Conservation (phyloP, 1,140 invertebrate genomes). For the Leptinotarsa defecta region DNA sequence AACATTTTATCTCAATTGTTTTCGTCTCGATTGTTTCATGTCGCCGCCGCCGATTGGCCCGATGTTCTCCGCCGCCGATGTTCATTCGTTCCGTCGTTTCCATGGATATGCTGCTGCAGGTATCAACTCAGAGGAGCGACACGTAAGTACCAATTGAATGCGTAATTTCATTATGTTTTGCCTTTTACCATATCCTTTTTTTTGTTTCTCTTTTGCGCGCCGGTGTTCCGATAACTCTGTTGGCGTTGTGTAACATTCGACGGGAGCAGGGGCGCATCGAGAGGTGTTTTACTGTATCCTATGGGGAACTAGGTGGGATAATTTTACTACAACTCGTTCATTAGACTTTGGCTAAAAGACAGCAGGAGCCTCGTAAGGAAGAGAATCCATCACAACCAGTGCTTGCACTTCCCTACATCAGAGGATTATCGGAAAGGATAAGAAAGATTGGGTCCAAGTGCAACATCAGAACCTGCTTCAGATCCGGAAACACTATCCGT, state of each 20-base stretch:
- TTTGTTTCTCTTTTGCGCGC: slow-evolving; percentile 16
- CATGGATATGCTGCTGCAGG: slow-evolving; percentile 49
- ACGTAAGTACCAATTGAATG: slow-evolving; percentile 52
- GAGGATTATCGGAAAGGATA: no score
- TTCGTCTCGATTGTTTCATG: slow-evolving; percentile 53
- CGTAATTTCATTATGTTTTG: slow-evolving; percentile 44
- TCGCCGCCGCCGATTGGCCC: slow-evolving; percentile 45
- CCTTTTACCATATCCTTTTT: slow-evolving; percentile 24
- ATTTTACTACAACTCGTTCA: no score
- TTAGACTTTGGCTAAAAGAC: no score
- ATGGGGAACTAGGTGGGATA: no score
- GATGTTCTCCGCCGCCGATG: slow-evolving; percentile 18
- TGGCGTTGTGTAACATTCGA: neutral
- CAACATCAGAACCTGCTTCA: no score
- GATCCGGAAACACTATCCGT: no score
- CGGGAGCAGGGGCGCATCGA: neutral
- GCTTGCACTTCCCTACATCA: no score
- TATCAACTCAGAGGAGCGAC: slow-evolving; percentile 55
- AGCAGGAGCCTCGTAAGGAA: no score
- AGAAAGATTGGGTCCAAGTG: no score
- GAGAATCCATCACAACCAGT: no score
- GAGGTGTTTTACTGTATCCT: neutral
- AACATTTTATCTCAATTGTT: slow-evolving; percentile 52
- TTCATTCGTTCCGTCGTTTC: slow-evolving; percentile 39
- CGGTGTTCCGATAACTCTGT: neutral